Evolutionary conservation across 1,140 invertebrate species (phyloP).

Genomic region (Oedothorax gibbosus): DNA sequence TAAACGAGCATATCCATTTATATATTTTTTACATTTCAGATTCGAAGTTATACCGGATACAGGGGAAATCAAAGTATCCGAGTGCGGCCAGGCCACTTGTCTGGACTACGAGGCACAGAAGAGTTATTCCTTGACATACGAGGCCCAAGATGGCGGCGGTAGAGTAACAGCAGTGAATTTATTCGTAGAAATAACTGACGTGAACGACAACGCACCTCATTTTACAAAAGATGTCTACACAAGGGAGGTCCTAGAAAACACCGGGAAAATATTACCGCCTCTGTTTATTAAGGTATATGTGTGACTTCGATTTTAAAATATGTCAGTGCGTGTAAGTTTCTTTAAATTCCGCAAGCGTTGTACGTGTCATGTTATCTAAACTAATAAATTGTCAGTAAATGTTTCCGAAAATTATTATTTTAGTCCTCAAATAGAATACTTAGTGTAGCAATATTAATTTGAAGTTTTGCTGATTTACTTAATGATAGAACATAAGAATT

Average conservation of each 20-base stretch:
- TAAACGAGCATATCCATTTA: too few species aligned
- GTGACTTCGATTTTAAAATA: too few species aligned
- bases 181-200: constrained; percentile 87
- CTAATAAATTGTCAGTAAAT: too few species aligned
- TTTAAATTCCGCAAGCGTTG: too few species aligned
- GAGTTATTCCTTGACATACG: constrained; percentile 81
- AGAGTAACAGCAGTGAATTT: constrained; percentile 75
- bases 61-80: constrained; percentile 77
- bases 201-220: constrained; percentile 90
- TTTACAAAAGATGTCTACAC: constrained; percentile 62
- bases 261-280: constrained; percentile 79
- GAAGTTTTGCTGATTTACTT: too few species aligned
- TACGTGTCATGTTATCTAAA: too few species aligned
- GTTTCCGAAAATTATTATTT: too few species aligned
- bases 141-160: constrained; percentile 82
- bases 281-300: constrained; percentile 74
- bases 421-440: too few species aligned
- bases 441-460: too few species aligned
- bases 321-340: too few species aligned
- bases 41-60: constrained; percentile 65
- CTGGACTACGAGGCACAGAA: constrained; percentile 82
- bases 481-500: too few species aligned
- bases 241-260: constrained; percentile 74
- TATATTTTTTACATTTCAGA: constrained; percentile 21
- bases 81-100: constrained; percentile 66